These are phyloP conservation scores for Muntiacus muntjak DNA, from an alignment of 2,113 vertebrate genomes.

Conservation along the genomic window DNA sequence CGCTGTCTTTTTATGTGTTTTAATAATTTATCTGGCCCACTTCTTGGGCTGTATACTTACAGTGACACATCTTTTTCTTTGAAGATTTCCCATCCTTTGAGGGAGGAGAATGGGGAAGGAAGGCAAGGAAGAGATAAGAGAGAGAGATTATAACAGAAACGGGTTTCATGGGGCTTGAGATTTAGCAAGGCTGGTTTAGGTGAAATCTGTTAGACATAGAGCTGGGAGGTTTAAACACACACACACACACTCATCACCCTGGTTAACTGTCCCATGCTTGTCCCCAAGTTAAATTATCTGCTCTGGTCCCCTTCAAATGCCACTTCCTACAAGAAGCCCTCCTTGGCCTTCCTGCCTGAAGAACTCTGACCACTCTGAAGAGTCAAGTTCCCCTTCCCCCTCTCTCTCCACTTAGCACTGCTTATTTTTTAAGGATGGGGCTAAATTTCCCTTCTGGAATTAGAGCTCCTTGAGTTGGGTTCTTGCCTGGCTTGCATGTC, in stretches of 20 bases:
- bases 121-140: constrained; percentile 66
- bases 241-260: background rate
- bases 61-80: constrained; percentile 78
- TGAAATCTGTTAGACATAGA: constrained; percentile 56
- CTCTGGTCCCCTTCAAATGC: background rate
- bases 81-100: constrained; percentile 75
- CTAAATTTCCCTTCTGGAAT: background rate
- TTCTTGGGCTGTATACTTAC: constrained; percentile 77
- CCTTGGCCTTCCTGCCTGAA: background rate
- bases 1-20: constrained; percentile 70
- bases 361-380: background rate
- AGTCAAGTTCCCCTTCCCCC: background rate
- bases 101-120: constrained; percentile 61
- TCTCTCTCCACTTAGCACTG: background rate
- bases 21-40: constrained; percentile 81
- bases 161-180: constrained; percentile 53
- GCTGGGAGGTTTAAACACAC: constrained; percentile 1
- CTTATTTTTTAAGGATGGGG: background rate
- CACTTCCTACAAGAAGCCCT: background rate
- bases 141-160: constrained; percentile 67
- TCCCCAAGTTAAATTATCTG: background rate
- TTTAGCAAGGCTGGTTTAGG: constrained; percentile 54
- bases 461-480: background rate
- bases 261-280: background rate
- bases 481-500: background rate